phyloP scores from a whole-genome alignment of 2,113 vertebrate genomes.

The Archocentrus centrarchus region DNA sequence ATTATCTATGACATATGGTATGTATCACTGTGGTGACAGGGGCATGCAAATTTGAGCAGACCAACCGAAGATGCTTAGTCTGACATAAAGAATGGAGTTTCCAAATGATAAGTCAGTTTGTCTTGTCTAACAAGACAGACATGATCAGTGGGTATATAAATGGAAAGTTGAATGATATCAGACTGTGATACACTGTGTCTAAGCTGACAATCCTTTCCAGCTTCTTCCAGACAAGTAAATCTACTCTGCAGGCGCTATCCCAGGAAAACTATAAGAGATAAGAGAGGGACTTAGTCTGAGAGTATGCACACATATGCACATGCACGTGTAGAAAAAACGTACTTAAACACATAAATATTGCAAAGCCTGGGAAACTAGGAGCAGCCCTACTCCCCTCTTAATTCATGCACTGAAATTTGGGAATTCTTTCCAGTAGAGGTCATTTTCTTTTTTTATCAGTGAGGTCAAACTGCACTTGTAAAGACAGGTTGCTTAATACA shows the following conservation, averaged over 20 bases:
- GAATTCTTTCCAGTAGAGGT: conserved; percentile 71
- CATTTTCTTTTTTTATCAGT: conserved; percentile 42
- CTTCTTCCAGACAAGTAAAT: conserved; percentile 52
- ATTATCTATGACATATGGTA: conserved; percentile 13
- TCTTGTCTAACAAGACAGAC: conserved; percentile 25
- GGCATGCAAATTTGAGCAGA: conserved; percentile 3
- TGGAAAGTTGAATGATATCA: conserved; percentile 60
- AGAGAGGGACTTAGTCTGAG: conserved; percentile 19
- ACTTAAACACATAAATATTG: conserved; percentile 2
- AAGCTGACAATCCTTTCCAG: conserved; percentile 38
- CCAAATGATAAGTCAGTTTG: conserved; percentile 50
- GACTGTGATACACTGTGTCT: conserved; percentile 27
- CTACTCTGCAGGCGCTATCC: conserved; percentile 58
- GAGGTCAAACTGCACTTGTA: conserved; percentile 45
- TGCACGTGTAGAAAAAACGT: background rate
- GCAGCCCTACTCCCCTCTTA: conserved; percentile 29
- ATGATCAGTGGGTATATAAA: conserved; percentile 37
- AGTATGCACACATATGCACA: background rate
- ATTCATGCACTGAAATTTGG: conserved; percentile 38
- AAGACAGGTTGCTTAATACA: conserved; percentile 31
- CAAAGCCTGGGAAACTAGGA: conserved; percentile 46
- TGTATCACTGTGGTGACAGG: background rate
- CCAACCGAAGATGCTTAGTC: conserved; percentile 5
- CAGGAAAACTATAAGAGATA: conserved; percentile 33
- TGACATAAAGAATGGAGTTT: conserved; percentile 28